Percentiles rank a stretch among this genome's conserved stretches.
These are phyloP conservation scores for Xanthostigma xanthostigma DNA, from an alignment of 2,888 invertebrate genomes.

Conservation along the genomic window DNA sequence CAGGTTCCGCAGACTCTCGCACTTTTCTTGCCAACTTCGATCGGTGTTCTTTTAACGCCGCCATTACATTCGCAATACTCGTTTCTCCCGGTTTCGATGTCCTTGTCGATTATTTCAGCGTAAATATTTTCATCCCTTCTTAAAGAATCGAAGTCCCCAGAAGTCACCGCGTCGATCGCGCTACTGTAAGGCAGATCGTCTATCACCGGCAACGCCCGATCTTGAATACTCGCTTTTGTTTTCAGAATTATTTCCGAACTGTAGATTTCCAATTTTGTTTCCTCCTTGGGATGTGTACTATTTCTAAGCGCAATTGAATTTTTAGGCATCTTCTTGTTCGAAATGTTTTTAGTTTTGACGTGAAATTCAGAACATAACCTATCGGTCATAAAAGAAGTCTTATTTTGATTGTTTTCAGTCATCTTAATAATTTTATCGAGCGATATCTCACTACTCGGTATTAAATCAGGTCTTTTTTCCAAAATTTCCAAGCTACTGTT, in stretches of 20 bases:
- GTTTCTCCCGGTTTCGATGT: slow-evolving; percentile 14
- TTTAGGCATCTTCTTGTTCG: slow-evolving; percentile 1
- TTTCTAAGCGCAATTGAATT: background rate
- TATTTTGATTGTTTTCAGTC: no score
- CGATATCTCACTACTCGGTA: slow-evolving; percentile 14
- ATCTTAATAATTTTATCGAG: no score
- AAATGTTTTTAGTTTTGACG: slow-evolving; percentile 42
- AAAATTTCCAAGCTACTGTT: slow-evolving; percentile 8
- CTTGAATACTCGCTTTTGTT: slow-evolving; percentile 30
- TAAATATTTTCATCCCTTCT: slow-evolving; percentile 48
- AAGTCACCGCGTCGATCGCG: slow-evolving; percentile 46
- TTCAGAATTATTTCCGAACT: background rate
- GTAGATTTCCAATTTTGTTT: no score
- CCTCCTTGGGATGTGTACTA: no score
- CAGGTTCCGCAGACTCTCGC: slow-evolving; percentile 20
- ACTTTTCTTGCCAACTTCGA: slow-evolving; percentile 4
- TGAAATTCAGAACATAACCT: slow-evolving; percentile 55
- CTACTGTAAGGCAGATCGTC: slow-evolving; percentile 57
- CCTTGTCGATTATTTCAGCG: slow-evolving; percentile 43
- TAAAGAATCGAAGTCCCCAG: slow-evolving; percentile 12
- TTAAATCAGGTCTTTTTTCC: slow-evolving; percentile 23
- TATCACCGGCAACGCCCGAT: slow-evolving; percentile 36
- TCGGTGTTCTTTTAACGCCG: no score
- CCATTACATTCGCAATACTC: slow-evolving; percentile 18
- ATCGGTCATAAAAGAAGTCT: slow-evolving; percentile 48